Base-by-base conservation (phyloP, 1,140 invertebrate genomes). In the Whitmania pigra region DNA sequence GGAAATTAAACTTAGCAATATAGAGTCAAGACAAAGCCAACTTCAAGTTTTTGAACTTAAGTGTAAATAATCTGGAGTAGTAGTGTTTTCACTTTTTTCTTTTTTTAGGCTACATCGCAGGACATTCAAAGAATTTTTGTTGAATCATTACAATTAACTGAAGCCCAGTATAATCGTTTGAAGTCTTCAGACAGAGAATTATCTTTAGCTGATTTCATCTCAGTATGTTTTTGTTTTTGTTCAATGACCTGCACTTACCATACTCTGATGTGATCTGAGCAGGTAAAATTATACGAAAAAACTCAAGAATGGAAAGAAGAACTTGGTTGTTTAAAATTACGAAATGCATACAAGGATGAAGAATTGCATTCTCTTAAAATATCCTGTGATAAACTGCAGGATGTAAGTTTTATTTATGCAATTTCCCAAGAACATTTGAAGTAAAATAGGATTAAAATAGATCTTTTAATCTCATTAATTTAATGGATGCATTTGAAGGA, bases 231-330 rank as follows among this genome's bases (percentile, higher is more conserved):
- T 63, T 22, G 11, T 11, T 31, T 63, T 63, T 4, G 22, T 25
- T 20, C 11, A 15, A 63, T 63, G 22, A 25, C 18, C 3, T 13
- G 18, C 20, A 63, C 9, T 63, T 31, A 63, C 11, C 6, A 63
- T 63, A 63, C 3, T 63, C 25, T 57, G 20, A 63, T 11, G 22
- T 63, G 22, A 11, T 7, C 25, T n/a, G 29, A 25, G 22, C 11
- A 63, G 57, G 29, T 63, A 63, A 63, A 63, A 63, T 22, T 63
- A 13, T 63, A 63, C 11, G 57, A 63, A 63, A 63, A 31, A 63
- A 31, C 22, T 25, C 22, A 63, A 63, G 57, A 63, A 25, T 63
- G 29, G 22, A 25, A 25, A 63, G 29, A 22, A n/a, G 22, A 63
- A 63, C 22, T 63, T n/a, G 22, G 29, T 63, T 25, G 29, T 22